Base-by-base conservation (phyloP, 2,797 vertebrate species). In the Limosa lapponica region DNA sequence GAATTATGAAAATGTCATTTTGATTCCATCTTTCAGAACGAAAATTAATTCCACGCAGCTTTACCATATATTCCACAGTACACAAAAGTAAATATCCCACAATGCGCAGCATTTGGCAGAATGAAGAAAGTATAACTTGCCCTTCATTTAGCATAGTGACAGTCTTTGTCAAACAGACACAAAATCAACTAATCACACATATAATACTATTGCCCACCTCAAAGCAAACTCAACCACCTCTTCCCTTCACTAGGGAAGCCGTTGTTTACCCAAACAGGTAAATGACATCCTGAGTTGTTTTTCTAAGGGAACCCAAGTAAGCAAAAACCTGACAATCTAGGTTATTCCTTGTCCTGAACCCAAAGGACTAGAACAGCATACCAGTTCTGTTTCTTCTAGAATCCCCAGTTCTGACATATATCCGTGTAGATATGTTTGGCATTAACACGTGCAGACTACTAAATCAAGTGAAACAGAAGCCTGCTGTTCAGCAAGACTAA, bases 391-490 rank as follows among this genome's bases (percentile, higher is more conserved):
- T 79, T 65, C 58, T 72, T 52, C 37, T 22, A 52, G 28, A 87
- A 55, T 4, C 6, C 15, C 6, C 8, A 67, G 2, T 11, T 3
- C 11, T n/a, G 43, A 58, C 16, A 70, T 6, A 32, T 8, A 58
- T 2, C 11, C 30, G 37, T 0, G 16, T 0, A 20, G 12, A 2
- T 32, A 65, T 3, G 17, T 44, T 41, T 64, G 37, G 28, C 32
- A 4, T 58, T 79, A 82, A 79, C 70, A 64, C n/a, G 52, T 6
- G 20, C 4, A 37, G 27, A 58, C 22, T 55, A n/a, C 24, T 44
- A 74, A 89, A 24, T 13, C 18, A 79, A 0, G 0, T 6, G 24
- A 69, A 84, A 74, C 10, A 79, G 44, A 69, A 87, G 28, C 27
- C 11, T 7, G 8, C 11, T 15, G 4, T 30, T 72, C 14, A 75